Evolutionary conservation across 2,888 invertebrate genomes (phyloP), one percentile per base, ranked within the genome.

Genomic region (Zaprionus obscuricornis): DNA sequence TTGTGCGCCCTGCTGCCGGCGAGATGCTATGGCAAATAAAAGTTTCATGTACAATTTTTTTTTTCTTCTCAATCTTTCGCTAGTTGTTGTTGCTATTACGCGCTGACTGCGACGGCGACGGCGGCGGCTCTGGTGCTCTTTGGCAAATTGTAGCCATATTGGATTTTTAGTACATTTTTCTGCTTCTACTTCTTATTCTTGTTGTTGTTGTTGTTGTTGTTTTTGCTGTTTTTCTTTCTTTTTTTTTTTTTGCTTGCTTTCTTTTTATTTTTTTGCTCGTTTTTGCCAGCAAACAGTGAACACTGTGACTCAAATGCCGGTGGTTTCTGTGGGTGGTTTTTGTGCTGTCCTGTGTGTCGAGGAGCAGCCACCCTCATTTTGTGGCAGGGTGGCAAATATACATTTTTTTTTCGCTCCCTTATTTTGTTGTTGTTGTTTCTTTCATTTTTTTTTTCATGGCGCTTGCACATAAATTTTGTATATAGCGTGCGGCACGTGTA

Each of bases 61-160:
- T 55, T 24, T 31, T 62, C 39, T 50, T 47, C 45, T 33, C 24
- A 43, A 24, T 31, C 14, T 63, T 50, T 51, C 46, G 27, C 31
- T 29, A 13, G 54, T 31, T 56, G 52, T 55, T 57, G 57, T 33
- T 66, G 26, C 54, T 37, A 22, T 36, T 55, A 45, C 36, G 42
- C 54, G 62, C 66, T 68, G 74, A 51, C 69, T 27, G 22, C 29
- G 16, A 2, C 1, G 31, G 11, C 52, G 47, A 1, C 51, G 54
- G 50, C 51, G 55, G 67, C 54, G 51, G 67, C 72, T 59, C 72
- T 59, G 72, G 27, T 42, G 47, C 55, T 74, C 74, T 69, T 73
- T 73, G 60, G 85, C 87, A 83, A 83, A 85, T 75, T 85, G 82
- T 83, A 83, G 82, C 82, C 82, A 83, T 83, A 83, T 83, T 83